A percentile compares a stretch with the other conserved stretches of the same genome.
Conservation (phyloP, 2,888 invertebrate genomes). For the Drosophila atripex region DNA sequence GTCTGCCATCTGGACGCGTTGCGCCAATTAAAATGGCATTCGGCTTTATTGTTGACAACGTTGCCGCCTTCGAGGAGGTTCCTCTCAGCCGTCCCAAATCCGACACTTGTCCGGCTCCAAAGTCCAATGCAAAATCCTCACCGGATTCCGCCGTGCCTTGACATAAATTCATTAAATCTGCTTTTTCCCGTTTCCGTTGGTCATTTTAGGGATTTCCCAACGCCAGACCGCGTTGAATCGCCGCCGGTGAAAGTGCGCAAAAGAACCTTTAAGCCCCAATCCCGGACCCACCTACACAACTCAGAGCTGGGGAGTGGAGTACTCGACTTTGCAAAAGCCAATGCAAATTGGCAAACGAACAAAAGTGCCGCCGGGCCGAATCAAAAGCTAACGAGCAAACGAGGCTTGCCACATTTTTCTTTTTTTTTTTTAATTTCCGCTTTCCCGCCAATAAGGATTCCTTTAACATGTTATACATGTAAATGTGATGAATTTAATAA, state of each 20-base stretch:
- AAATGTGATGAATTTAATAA: neutral
- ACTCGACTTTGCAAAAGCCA: constrained; percentile 20
- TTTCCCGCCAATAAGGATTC: constrained; percentile 3
- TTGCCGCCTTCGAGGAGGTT: constrained; percentile 24
- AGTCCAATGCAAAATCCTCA: neutral
- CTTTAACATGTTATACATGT: constrained; percentile 1
- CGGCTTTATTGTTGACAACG: constrained; percentile 46
- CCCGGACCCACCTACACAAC: constrained; percentile 2
- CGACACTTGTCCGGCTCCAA: constrained; percentile 46
- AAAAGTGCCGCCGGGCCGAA: constrained; percentile 26
- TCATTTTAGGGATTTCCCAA: constrained; percentile 21
- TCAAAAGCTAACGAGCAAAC: constrained; percentile 36
- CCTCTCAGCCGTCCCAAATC: constrained; percentile 33
- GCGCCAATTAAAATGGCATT: constrained; percentile 74
- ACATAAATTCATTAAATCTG: constrained; percentile 58
- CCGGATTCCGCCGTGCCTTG: constrained; percentile 52
- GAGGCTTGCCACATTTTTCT: constrained; percentile 5
- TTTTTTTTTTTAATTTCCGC: constrained; percentile 7
- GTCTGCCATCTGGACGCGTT: constrained; percentile 51
- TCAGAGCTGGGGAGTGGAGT: neutral
- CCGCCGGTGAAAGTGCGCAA: constrained; percentile 26
- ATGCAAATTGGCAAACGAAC: constrained; percentile 40
- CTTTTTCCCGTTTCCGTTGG: constrained; percentile 37
- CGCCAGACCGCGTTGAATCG: constrained; percentile 26
- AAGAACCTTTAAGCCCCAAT: neutral